Percentiles rank a stretch among this genome's conserved stretches.
Evolutionary conservation across 2,888 invertebrate genomes (phyloP).

Genomic region (Trichopria drosophilae): DNA sequence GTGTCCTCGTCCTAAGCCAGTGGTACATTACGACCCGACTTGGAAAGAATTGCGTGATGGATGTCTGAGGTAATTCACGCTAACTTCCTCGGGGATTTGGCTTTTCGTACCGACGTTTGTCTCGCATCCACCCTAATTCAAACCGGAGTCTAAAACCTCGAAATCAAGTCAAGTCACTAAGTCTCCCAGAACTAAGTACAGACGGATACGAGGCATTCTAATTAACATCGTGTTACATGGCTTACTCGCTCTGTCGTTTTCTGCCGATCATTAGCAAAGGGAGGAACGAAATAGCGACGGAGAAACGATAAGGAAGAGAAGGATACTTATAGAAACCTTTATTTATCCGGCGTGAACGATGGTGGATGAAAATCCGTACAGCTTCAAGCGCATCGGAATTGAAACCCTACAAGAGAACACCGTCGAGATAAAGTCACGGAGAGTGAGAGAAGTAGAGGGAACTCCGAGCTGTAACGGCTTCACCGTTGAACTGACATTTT

Average conservation of each 20-base stretch:
- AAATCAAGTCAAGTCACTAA: constrained; percentile 57
- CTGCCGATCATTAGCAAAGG: constrained; percentile 50
- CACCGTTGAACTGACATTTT: no score
- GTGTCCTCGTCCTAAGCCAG: constrained; percentile 23
- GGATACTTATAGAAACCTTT: constrained; percentile 30
- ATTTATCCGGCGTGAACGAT: constrained; percentile 31
- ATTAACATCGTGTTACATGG: constrained; percentile 58
- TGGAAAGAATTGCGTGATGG: constrained; percentile 55
- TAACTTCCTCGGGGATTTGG: constrained; percentile 57
- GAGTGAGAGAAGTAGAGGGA: no score
- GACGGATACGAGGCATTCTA: constrained; percentile 48
- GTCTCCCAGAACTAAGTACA: constrained; percentile 44
- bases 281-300: constrained; percentile 16
- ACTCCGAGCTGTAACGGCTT: no score
- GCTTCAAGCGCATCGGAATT: constrained; percentile 2
- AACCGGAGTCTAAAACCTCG: constrained; percentile 51
- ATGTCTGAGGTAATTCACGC: constrained; percentile 56
- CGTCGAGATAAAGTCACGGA: constrained; percentile 11
- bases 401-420: constrained; percentile 25
- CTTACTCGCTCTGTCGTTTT: constrained; percentile 46
- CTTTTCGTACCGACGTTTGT: constrained; percentile 39
- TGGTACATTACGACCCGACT: constrained; percentile 34
- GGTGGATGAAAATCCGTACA: constrained; percentile 6
- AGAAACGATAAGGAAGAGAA: background rate
- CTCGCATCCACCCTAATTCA: constrained; percentile 44